These are phyloP conservation scores for Caenorhabditis sp. DNA, from an alignment of 2,888 invertebrate species.

Conservation along the genomic window DNA sequence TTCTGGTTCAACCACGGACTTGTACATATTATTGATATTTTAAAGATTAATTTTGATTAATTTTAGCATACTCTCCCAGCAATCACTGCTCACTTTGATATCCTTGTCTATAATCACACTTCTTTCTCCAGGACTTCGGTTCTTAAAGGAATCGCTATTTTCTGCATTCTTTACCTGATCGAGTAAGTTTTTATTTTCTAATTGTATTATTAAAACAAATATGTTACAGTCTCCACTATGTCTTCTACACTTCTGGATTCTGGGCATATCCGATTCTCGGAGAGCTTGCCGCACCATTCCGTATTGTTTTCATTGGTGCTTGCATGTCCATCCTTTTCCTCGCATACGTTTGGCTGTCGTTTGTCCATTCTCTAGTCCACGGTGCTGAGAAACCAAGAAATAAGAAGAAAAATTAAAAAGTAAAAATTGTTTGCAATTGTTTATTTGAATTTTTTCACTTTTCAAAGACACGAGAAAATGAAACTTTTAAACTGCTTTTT, in stretches of 20 bases:
- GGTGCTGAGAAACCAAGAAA: slow-evolving; percentile 26
- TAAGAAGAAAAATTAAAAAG: slow-evolving; percentile 24
- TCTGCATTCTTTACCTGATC: slow-evolving; percentile 71
- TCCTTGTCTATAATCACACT: slow-evolving; percentile 71
- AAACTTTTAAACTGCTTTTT: no score
- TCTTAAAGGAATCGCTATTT: slow-evolving; percentile 65
- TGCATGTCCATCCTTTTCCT: slow-evolving; percentile 71
- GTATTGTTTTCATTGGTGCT: slow-evolving; percentile 72
- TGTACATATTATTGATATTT: slow-evolving; percentile 56
- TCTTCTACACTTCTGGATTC: slow-evolving; percentile 74
- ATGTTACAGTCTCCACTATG: slow-evolving; percentile 73
- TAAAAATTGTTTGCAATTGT: neutral
- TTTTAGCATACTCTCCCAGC: slow-evolving; percentile 79
- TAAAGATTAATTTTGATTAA: neutral
- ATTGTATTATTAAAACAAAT: neutral
- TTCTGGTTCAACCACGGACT: slow-evolving; percentile 79
- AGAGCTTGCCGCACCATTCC: slow-evolving; percentile 67
- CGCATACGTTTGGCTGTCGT: slow-evolving; percentile 62
- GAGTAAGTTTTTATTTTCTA: slow-evolving; percentile 67
- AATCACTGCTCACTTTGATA: slow-evolving; percentile 75
- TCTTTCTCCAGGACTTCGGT: slow-evolving; percentile 57
- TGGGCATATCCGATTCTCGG: slow-evolving; percentile 82
- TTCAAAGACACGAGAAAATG: no score
- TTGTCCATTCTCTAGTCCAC: slow-evolving; percentile 27
- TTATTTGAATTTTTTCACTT: no score